Evolutionary conservation across 2,888 invertebrate genomes (phyloP), one percentile per base, ranked within the genome.

Genomic region (Eristalis arbustorum): DNA sequence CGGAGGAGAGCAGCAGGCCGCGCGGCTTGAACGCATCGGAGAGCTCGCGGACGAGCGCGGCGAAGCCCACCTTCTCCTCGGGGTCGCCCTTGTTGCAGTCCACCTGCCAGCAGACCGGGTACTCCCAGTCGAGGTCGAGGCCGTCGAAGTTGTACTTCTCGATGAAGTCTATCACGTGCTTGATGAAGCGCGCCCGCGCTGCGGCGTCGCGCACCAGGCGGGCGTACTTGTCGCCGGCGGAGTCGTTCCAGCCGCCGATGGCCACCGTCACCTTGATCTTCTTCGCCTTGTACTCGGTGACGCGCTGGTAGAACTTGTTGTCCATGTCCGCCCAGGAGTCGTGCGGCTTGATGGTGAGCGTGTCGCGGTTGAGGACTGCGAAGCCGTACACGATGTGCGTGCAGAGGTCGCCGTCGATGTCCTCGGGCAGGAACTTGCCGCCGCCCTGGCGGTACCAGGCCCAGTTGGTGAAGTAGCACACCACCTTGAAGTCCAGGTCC

Each of bases 181-280:
- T 93, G 18, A 97, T 94, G 90, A 98, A 98, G 88, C 94, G 94
- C 34, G 94, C 93, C 76, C 98, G 94, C 0, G 96, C 95, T 0
- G 94, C 93, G 0, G 95, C 94, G 90, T 95, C 96, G 91, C 96
- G 96, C 0, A 97, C 97, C 40, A 98, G 93, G 61, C 96, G 94
- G 0, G 97, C 96, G 92, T 98, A 98, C 91, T 98, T 98, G 91
- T 97, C 96, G 3, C 97, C 97, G 0, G 96, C 96, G 0, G 98
- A 98, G 92, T 98, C 98, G 90, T 98, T 98, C 98, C 98, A 98
- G 0, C 98, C 98, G 6, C 98, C 98, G 80, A 98, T 95, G 0
- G 98, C 98, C 2, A 98, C 94, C 0, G 97, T 93, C 0, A 97
- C 96, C 92, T 97, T 97, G 14, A 97, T 94, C 0, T 96, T 96